Base-by-base conservation (phyloP, 2,113 vertebrate genomes). In the Atlantisia rogersi region DNA sequence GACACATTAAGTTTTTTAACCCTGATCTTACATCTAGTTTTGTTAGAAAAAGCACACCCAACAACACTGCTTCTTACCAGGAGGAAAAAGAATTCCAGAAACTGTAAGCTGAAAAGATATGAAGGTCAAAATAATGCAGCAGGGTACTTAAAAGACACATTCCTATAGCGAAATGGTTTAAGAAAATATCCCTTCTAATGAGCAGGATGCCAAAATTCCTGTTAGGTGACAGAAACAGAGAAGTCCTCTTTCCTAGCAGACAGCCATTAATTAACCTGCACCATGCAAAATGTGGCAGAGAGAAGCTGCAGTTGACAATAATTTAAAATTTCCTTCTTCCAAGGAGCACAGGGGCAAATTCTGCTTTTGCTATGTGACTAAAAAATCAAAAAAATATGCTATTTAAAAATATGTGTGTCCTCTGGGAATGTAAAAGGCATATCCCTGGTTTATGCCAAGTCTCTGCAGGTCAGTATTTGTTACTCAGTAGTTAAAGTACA, bases 31-130 rank as follows among this genome's bases (percentile, higher is more conserved):
- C 53, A 86, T 86, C 50, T 88, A 73, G 44, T 56, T 81, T 87
- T 94, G 64, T 77, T 78, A 64, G 58, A 88, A 95, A 93, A 97
- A 96, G 67, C 26, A 91, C 48, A 91, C 18, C 52, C 40, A 63
- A 29, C 28, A 86, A 68, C 13, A 69, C 15, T 3, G 3, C 21
- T 81, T 80, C 44, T 70, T 70, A 64, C 22, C 2, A 0, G 42
- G 20, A 68, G 71, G 75, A 83, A 86, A 81, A 95, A 82, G 7
- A 88, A 88, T 53, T 92, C 40, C 60, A 91, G 77, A 91, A 92
- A 74, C 22, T 65, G 5, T 20, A 60, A 75, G 50, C 39, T 65
- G 35, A 50, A 95, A 90, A 90, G 24, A 59, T 55, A 77, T 4
- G 22, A 95, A 83, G 39, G 31, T 70, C 52, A 92, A 93, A 93